phyloP scores from a whole-genome alignment of 2,113 vertebrate species.

The Ciconia boyciana region DNA sequence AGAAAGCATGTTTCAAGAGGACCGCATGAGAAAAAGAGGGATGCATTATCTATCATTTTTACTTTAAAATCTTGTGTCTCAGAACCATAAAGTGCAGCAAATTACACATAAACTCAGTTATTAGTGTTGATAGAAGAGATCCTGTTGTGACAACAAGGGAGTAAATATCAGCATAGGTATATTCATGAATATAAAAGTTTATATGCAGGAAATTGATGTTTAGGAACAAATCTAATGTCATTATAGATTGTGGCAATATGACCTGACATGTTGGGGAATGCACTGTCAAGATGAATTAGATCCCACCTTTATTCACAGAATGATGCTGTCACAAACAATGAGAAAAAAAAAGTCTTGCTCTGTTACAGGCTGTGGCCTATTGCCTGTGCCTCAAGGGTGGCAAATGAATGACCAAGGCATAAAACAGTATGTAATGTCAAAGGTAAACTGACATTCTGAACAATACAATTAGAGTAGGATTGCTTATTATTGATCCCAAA shows the following conservation, averaged over 20 bases:
- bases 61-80: not conserved
- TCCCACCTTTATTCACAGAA: not conserved
- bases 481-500: not conserved
- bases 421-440: not conserved
- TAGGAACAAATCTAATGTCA: not conserved
- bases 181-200: not conserved
- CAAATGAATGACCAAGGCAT: not conserved
- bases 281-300: not conserved
- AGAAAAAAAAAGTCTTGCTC: not conserved
- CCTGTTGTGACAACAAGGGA: not conserved
- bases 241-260: not conserved
- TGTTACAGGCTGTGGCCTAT: not conserved
- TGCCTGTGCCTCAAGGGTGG: not conserved
- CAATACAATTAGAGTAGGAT: not conserved
- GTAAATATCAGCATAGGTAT: not conserved
- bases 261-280: not conserved
- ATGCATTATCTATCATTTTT: not conserved
- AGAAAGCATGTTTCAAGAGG: not conserved
- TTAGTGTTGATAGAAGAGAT: not conserved
- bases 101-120: not conserved
- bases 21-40: not conserved
- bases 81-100: not conserved
- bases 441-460: not conserved
- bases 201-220: not conserved
- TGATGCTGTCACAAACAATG: accelerated